phyloP scores from a whole-genome alignment of 2,888 invertebrate genomes.

The Galeopsomyia nigrocyanea region DNA sequence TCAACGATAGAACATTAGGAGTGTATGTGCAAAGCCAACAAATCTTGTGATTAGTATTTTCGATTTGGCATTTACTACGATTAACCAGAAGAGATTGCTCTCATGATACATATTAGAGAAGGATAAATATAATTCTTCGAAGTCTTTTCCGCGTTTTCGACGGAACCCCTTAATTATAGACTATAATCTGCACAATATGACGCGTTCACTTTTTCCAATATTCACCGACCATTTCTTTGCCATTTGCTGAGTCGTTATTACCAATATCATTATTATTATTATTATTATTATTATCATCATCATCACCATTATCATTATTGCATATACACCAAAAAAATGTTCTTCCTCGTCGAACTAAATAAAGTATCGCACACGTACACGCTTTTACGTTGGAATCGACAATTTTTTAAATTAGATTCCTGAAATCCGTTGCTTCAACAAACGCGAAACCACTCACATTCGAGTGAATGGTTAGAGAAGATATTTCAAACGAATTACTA shows the following conservation, averaged over 20 bases:
- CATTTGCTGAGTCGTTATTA: no score
- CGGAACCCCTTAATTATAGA: conserved; percentile 42
- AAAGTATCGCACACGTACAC: conserved; percentile 34
- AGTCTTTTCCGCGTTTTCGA: conserved; percentile 45
- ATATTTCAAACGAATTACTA: conserved; percentile 47
- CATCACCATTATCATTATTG: no score
- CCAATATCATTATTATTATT: no score
- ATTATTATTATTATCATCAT: no score
- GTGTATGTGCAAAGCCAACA: conserved; percentile 51
- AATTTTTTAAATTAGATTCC: conserved; percentile 12
- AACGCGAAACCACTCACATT: conserved; percentile 18
- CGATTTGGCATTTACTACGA: conserved; percentile 23
- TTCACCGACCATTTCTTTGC: conserved; percentile 3
- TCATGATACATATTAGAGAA: conserved; percentile 18
- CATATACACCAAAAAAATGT: no score
- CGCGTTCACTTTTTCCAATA: conserved; percentile 44
- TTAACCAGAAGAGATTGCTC: conserved; percentile 32
- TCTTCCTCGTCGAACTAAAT: background rate
- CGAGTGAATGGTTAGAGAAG: conserved; percentile 29
- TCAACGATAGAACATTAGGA: conserved; percentile 52
- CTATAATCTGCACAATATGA: conserved; percentile 34
- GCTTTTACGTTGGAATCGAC: conserved; percentile 37
- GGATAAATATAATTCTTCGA: conserved; percentile 40
- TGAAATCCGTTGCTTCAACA: conserved; percentile 30
- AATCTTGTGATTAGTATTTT: conserved; percentile 39